Evolutionary conservation across 2,888 invertebrate species (phyloP).

Genomic region (Resseliella maxima): DNA sequence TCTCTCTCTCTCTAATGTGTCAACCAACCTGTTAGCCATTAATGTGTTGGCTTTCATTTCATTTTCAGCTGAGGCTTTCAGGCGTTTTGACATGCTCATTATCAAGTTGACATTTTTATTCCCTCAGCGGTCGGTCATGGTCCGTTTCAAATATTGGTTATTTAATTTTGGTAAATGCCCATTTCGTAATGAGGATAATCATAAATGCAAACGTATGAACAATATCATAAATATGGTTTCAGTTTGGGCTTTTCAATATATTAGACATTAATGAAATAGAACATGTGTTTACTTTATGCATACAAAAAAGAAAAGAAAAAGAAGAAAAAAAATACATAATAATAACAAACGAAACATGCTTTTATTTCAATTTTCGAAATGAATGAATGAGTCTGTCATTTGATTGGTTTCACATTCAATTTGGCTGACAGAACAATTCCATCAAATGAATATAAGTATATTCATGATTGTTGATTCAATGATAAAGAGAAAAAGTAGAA

Average conservation of each 20-base stretch:
- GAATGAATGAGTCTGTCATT: neutral
- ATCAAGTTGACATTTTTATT: conserved; percentile 38
- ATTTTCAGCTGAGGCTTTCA: neutral
- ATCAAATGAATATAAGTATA: neutral
- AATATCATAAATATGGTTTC: conserved; percentile 21
- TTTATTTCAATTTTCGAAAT: neutral
- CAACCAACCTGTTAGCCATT: neutral
- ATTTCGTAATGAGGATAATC: conserved; percentile 15
- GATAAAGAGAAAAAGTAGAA: neutral
- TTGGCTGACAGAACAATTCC: neutral
- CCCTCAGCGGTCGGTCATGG: neutral
- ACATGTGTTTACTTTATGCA: neutral
- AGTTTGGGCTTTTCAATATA: neutral
- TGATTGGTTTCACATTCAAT: neutral
- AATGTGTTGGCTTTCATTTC: neutral
- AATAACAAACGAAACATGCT: too few species aligned
- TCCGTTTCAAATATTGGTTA: neutral
- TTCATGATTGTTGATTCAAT: neutral
- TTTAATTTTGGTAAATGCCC: conserved; percentile 37
- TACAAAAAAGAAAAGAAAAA: neutral
- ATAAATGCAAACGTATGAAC: conserved; percentile 21
- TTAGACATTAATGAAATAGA: neutral
- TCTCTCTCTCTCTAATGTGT: neutral
- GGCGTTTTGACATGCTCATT: conserved; percentile 24
- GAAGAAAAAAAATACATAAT: neutral